Base-by-base conservation (phyloP, 1,140 invertebrate genomes). In the Epicauta chinensis region DNA sequence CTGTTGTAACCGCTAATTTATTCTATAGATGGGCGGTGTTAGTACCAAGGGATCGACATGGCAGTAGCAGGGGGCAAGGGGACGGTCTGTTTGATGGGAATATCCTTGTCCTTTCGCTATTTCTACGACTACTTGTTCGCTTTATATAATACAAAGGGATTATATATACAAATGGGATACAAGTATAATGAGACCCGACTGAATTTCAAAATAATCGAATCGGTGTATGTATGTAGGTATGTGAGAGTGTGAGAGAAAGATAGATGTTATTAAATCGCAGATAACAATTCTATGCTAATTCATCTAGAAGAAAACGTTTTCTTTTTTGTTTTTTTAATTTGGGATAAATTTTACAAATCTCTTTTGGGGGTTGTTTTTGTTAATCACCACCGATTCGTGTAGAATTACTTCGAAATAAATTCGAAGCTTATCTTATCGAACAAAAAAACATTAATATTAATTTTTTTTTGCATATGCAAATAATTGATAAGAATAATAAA, bases 1-100 rank as follows among this genome's bases (percentile, higher is more conserved):
- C 45, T 23, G 23, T 23, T 47, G 45, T 47, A 47, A 47, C 45
- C 45, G 45, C 45, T 47, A 47, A 47, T 47, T 47, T 47, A 47
- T 47, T 47, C 45, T 36, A 47, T 36, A 36, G 45, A 47, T 36
- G 45, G 23, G 23, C 23, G 23, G 4, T 23, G 4, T 23, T 7
- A 7, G 23, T 23, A 23, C n/a, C n/a, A 23, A 23, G 23, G 23
- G 23, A n/a, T n/a, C n/a, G n/a, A n/a, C n/a, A n/a, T n/a, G n/a
- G n/a, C n/a, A n/a, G n/a, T n/a, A n/a, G n/a, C n/a, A n/a, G n/a
- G n/a, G n/a, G n/a, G n/a, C n/a, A n/a, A n/a, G n/a, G n/a, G n/a
- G n/a, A n/a, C n/a, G n/a, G n/a, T n/a, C n/a, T n/a, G n/a, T n/a
- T n/a, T n/a, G n/a, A n/a, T n/a, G n/a, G n/a, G n/a, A n/a, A n/a